Evolutionary conservation across 2,113 vertebrate species (phyloP), one percentile per base, ranked within the genome.

Genomic region (Micronycteris hirsuta): DNA sequence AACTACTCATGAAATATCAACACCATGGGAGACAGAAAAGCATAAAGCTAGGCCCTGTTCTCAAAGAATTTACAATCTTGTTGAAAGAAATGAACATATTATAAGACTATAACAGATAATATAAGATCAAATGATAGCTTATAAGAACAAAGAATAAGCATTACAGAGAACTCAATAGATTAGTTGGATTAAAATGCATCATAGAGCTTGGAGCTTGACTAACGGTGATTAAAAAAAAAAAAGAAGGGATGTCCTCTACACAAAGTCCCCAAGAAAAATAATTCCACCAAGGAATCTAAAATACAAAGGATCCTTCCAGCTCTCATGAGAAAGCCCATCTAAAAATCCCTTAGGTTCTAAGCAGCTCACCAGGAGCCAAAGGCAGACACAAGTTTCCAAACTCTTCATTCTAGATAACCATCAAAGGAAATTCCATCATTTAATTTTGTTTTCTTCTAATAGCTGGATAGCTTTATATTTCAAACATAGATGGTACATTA

Each of bases 161-260:
- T 33, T 87, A 93, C 11, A 86, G n/a, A 93, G 70, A 87, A 87
- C 92, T 84, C 67, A 86, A 65, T 24, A 77, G 41, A 84, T 83
- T 71, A 54, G 31, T 4, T 76, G 49, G 58, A 36, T 88, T 47
- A 73, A 38, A 91, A 88, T 84, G 49, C 49, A 38, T 38, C 43
- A 81, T 1, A 43, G 36, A 83, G 41, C 1, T 2, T 38, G 15
- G 24, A 84, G 26, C 68, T 83, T 87, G 77, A 77, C 2, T 89
- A 43, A 63, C n/a, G 41, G 84, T 88, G 86, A 88, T 7, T 38
- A 11, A n/a, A 22, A 65, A 17, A 61, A 9, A 49, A 84, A 95
- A 86, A 71, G 26, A 78, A 47, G 33, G 14, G 13, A 28, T 90
- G 4, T 83, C 31, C 58, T 67, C 54, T 82, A 86, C 87, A 93